Evolutionary conservation across 2,797 vertebrate genomes (phyloP).

Genomic region (Oryzias sinensis): DNA sequence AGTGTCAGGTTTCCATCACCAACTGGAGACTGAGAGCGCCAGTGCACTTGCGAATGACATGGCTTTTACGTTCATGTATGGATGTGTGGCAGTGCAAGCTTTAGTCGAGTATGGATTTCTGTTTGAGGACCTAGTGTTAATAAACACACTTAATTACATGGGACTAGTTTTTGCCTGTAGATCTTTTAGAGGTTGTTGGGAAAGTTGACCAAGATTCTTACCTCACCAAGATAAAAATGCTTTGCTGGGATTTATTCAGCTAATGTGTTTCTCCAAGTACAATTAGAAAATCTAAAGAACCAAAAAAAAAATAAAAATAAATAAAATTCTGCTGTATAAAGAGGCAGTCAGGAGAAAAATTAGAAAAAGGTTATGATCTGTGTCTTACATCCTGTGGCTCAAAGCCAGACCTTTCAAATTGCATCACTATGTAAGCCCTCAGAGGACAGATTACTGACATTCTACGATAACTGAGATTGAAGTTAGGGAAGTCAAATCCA

Average conservation of each 20-base stretch:
- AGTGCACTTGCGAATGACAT: conserved; percentile 18
- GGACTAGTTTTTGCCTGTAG: background rate
- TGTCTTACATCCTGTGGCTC: conserved; percentile 29
- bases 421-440: conserved; percentile 46
- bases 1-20: conserved; percentile 69
- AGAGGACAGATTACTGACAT: conserved; percentile 54
- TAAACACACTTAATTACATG: too few species aligned
- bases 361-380: conserved; percentile 19
- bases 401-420: conserved; percentile 49
- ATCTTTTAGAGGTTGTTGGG: background rate
- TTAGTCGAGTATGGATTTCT: conserved; percentile 20
- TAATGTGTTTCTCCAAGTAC: conserved; percentile 15
- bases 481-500: conserved; percentile 62
- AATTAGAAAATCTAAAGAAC: conserved; percentile 6
- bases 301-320: background rate
- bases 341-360: conserved; percentile 15
- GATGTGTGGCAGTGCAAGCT: conserved; percentile 9
- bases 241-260: conserved; percentile 1
- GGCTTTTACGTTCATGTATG: conserved; percentile 10
- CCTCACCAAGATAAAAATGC: background rate
- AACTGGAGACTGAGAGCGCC: conserved; percentile 57
- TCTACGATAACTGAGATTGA: conserved; percentile 63
- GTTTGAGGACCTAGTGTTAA: too few species aligned
- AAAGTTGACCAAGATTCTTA: too few species aligned
- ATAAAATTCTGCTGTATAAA: conserved; percentile 8